Evolutionary conservation across 2,113 vertebrate species (phyloP), one percentile per base, ranked within the genome.

Genomic region (Natator depressus): DNA sequence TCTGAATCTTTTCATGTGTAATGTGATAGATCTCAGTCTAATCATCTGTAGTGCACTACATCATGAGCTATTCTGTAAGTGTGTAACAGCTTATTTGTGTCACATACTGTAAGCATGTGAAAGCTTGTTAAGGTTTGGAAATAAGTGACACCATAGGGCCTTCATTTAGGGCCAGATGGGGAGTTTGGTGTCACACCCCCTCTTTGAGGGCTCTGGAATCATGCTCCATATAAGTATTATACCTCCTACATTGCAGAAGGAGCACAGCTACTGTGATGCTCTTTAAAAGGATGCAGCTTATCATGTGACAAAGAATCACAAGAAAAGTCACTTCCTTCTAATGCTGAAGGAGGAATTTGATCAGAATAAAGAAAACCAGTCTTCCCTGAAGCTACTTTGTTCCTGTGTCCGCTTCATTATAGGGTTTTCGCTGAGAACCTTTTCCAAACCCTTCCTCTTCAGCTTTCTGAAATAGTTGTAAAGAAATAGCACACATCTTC

Each of bases 1-100:
- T 42, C 42, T 42, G 42, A 81, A 85, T 78, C 93, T 97, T 94
- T 95, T 98, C 53, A 81, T 93, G 92, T 94, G 94, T 88, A 94
- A 86, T 59, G 91, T 91, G 95, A 91, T 95, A 95, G 51, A 84
- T 22, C 95, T 85, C 82, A 91, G 90, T 88, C 91, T 94, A 96
- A 97, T 96, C 86, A 92, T 80, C 59, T 82, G 53, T 4, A 2
- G 46, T 57, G 38, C 88, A 35, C 20, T 46, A 83, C 85, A 90
- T 89, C 42, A 80, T 54, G 88, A 92, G 76, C 47, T 65, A 93
- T 51, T 62, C 46, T 82, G 86, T 55, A 65, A 9, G 14, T 1
- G 16, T n/a, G 31, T 65, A 65, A 35, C 54, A 24, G 16, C 24
- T 95, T 87, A 47, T 42, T 57, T 55, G 91, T 47, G 75, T n/a